These are phyloP conservation scores for Vultur gryphus DNA, from an alignment of 2,797 vertebrate genomes.

Conservation along the genomic window DNA sequence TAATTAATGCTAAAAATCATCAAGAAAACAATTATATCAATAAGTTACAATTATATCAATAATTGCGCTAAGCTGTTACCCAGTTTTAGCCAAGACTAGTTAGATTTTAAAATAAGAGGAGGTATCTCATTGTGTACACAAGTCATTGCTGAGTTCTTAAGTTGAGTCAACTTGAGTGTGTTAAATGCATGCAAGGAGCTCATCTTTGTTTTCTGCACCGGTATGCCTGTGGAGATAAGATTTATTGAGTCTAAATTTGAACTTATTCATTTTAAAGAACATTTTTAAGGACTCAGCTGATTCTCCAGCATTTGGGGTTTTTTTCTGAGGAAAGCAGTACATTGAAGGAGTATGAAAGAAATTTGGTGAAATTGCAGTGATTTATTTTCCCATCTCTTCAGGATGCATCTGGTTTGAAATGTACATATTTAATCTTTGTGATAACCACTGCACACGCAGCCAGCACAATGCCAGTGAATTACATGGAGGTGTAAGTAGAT, in stretches of 20 bases:
- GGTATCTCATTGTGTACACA: not conserved
- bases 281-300: not conserved
- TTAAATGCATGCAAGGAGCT: not conserved
- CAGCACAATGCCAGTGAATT: not conserved
- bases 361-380: not conserved
- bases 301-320: not conserved
- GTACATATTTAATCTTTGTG: not conserved
- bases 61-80: not conserved
- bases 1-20: not conserved
- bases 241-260: not conserved
- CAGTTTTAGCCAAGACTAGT: not conserved
- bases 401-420: not conserved
- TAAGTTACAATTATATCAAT: not conserved
- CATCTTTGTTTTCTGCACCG: not conserved
- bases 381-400: not conserved
- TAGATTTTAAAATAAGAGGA: not conserved
- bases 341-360: not conserved
- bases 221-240: not conserved
- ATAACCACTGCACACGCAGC: not conserved
- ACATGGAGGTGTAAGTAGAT: not conserved
- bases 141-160: not conserved
- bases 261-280: not conserved
- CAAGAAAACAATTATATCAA: not conserved
- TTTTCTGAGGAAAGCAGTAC: not conserved
- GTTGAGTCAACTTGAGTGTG: not conserved